Evolutionary conservation across 2,888 invertebrate genomes (phyloP), one percentile per base, ranked within the genome.

Genomic region (Himalopsyche tibetana): DNA sequence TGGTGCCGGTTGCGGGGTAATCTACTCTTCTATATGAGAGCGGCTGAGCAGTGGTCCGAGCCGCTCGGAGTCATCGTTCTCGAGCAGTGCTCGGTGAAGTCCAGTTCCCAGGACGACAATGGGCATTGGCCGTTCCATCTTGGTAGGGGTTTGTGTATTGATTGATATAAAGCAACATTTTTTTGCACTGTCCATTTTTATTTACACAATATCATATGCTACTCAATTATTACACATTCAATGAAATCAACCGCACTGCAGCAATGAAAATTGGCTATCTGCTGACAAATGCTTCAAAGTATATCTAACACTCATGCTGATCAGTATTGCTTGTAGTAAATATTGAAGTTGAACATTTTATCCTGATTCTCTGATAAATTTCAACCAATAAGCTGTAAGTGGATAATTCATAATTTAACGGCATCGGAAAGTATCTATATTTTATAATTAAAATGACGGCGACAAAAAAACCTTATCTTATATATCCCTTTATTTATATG

Each of bases 1-100:
- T 98, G 98, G 97, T 98, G 98, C 92, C 95, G 98, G 88, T 94
- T 99, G 63, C 94, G 97, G 89, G 99, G 99, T 87, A 99, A 99
- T 92, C 94, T 99, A 19, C 93, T 99, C 87, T 99, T 99, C 93
- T 98, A 98, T 92, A 96, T 98, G 91, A 98, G 98, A 92, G 96
- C 96, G 81, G 95, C 96, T 89, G 97, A 98, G 91, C 96, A 96
- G 90, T 97, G 96, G 95, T 97, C 97, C 40, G 96, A 97, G 90
- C 97, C 98, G 0, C 93, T 96, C 88, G 98, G 98, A 55, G 95
- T 98, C 1, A 95, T 98, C 89, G 96, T 99, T 83, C 92, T 99
- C 89, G 98, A 98, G 90, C 96, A 97, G 90, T 98, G 97, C 91
- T 95, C 96, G 89, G 95, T 98, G 81, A 94, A 96, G 79, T 95